phyloP scores from a whole-genome alignment of 1,140 invertebrate species.

The Drosophila ambigua region DNA sequence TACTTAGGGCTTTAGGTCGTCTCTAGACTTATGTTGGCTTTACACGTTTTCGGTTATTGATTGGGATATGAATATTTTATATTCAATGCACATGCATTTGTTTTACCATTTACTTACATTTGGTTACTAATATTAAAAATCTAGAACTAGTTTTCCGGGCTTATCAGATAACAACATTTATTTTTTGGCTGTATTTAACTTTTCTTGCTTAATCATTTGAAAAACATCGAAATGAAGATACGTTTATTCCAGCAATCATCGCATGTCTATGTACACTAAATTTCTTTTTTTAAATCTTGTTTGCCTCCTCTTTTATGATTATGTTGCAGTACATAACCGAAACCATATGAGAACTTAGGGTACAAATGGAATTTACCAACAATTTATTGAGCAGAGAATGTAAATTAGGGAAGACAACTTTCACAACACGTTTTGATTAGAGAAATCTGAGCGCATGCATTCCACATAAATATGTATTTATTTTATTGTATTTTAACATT shows the following conservation, averaged over 20 bases:
- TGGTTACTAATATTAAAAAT: constrained; percentile 30
- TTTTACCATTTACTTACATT: constrained; percentile 1
- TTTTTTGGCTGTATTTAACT: constrained; percentile 8
- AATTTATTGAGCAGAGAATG: constrained; percentile 34
- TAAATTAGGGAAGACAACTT: constrained; percentile 77
- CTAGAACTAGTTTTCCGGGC: constrained; percentile 34
- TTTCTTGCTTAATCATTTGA: background rate
- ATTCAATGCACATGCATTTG: constrained; percentile 58
- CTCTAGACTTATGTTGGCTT: constrained; percentile 33
- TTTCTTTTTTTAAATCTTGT: constrained; percentile 11
- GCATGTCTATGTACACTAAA: constrained; percentile 54
- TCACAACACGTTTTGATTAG: constrained; percentile 77
- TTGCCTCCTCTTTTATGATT: constrained; percentile 5
- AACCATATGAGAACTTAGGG: constrained; percentile 12
- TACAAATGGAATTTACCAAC: background rate
- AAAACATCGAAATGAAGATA: constrained; percentile 31
- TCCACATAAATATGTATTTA: constrained; percentile 18
- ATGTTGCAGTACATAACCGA: constrained; percentile 18
- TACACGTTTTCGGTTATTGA: constrained; percentile 34
- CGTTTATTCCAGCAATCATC: constrained; percentile 2
- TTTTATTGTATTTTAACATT: constrained; percentile 46
- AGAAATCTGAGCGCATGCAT: constrained; percentile 67
- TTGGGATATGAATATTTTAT: constrained; percentile 72
- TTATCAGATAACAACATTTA: constrained; percentile 57
- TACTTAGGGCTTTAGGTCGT: constrained; percentile 15